Percentiles rank a stretch among this genome's conserved stretches.
These are phyloP conservation scores for Silurus aristotelis DNA, from an alignment of 2,797 vertebrate genomes.

Conservation along the genomic window DNA sequence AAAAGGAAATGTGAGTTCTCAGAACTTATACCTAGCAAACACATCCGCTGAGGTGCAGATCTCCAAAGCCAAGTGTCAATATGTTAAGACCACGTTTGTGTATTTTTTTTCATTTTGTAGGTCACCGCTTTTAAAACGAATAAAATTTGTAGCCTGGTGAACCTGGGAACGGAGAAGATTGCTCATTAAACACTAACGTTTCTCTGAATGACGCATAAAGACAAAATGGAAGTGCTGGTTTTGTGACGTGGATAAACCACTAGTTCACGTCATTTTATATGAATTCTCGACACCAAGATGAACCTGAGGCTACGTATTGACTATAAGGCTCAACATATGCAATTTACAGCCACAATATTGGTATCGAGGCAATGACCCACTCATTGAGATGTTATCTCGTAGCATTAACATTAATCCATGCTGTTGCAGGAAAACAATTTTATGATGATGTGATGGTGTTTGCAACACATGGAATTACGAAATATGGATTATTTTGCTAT, in stretches of 20 bases:
- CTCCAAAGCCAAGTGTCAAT: background rate
- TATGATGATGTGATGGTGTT: background rate
- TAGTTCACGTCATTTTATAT: background rate
- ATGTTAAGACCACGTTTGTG: background rate
- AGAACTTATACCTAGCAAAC: background rate
- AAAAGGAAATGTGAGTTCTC: background rate
- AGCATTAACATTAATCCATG: background rate
- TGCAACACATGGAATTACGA: background rate
- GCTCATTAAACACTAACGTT: background rate
- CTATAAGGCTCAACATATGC: background rate
- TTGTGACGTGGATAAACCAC: background rate
- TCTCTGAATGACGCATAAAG: conserved; percentile 6
- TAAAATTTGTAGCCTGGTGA: background rate
- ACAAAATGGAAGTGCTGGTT: background rate
- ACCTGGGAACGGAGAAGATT: background rate
- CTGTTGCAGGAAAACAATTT: background rate
- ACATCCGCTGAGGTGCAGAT: background rate
- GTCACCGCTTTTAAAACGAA: background rate
- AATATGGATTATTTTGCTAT: background rate
- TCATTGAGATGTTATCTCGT: background rate
- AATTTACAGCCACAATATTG: background rate
- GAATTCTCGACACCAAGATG: background rate
- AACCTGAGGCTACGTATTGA: background rate
- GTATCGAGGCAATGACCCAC: background rate
- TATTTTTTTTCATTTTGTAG: too few relatives aligned